A percentile compares a stretch with the other conserved stretches of the same genome.
Conservation (phyloP, 1,140 invertebrate genomes). For the Nomia melanderi region DNA sequence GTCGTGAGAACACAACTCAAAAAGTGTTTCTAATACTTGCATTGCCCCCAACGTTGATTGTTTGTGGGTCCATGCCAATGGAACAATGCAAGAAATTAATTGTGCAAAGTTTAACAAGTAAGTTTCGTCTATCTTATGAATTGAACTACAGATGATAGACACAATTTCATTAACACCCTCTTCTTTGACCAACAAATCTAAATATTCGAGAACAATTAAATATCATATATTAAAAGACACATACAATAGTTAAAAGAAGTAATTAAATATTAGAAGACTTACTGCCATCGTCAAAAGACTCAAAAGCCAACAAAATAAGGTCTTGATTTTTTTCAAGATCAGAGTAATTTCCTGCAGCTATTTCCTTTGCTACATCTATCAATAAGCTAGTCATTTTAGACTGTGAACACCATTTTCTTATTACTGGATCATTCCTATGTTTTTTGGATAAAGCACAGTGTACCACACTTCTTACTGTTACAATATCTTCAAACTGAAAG, state of each 20-base stretch:
- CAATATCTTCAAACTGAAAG: slow-evolving; percentile 64
- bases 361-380: slow-evolving; percentile 52
- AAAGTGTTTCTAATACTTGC: slow-evolving; percentile 69
- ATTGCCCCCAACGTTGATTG: slow-evolving; percentile 52
- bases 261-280: slow-evolving; percentile 39
- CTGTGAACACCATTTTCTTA: slow-evolving; percentile 80
- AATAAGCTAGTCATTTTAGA: slow-evolving; percentile 53
- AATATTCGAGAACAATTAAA: neutral
- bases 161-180: slow-evolving; percentile 80
- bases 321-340: slow-evolving; percentile 56
- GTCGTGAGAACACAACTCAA: slow-evolving; percentile 61
- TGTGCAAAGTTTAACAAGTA: slow-evolving; percentile 52
- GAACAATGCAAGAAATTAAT: slow-evolving; percentile 62
- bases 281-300: slow-evolving; percentile 65
- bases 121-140: slow-evolving; percentile 47
- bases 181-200: slow-evolving; percentile 81
- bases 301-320: slow-evolving; percentile 67
- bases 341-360: slow-evolving; percentile 30
- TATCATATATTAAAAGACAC: neutral
- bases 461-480: slow-evolving; percentile 63
- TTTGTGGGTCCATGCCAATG: slow-evolving; percentile 63
- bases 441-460: slow-evolving; percentile 72
- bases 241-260: no score
- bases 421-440: slow-evolving; percentile 76
- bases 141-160: slow-evolving; percentile 69